Percentiles rank a stretch among this genome's conserved stretches.
Evolutionary conservation across 2,797 vertebrate genomes (phyloP).

Genomic region (Sebastes flavidus): DNA sequence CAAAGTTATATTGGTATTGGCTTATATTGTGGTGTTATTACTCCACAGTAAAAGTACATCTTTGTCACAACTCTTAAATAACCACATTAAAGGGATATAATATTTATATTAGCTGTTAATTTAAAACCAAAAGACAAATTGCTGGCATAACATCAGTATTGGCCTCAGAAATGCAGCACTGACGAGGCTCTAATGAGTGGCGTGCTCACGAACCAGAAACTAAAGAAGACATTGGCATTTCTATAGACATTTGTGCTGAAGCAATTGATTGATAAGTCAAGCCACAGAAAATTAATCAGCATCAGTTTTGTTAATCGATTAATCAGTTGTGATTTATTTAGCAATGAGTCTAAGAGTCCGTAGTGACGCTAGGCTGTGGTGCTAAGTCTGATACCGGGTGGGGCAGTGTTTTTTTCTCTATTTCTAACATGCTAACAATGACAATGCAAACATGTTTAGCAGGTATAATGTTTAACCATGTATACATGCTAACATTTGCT

Average conservation of each 20-base stretch:
- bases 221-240: not conserved
- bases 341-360: no score
- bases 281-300: no score
- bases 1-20: not conserved
- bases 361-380: no score
- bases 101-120: not conserved
- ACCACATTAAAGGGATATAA: not conserved
- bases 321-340: no score
- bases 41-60: not conserved
- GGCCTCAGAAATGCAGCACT: not conserved
- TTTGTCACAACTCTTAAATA: not conserved
- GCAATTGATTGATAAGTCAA: not conserved
- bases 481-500: no score
- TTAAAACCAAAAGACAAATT: not conserved
- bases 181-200: not conserved
- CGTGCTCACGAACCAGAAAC: not conserved
- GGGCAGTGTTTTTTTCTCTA: no score
- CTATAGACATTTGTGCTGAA: not conserved
- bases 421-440: no score
- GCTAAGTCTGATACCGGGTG: no score
- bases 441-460: no score
- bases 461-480: no score
- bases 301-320: no score
- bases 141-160: not conserved
- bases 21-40: not conserved